Base-by-base conservation (phyloP, 2,797 vertebrate genomes). In the Dermochelys coriacea region DNA sequence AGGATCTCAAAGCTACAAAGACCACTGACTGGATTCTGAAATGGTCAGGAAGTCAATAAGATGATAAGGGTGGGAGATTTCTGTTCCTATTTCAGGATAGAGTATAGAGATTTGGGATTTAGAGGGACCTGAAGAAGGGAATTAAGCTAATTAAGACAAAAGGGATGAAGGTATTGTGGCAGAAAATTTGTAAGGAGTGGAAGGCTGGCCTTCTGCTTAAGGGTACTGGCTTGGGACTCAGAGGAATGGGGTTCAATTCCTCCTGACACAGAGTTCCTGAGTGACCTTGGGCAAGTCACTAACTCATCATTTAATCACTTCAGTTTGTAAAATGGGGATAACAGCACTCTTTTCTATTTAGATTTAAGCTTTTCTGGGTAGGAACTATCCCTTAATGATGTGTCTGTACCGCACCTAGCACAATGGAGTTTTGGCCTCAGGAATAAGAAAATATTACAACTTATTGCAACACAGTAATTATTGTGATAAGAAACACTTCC, bases 391-490 rank as follows among this genome's bases (percentile, higher is more conserved):
- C 49, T 78, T 80, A 94, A 94, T 92, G 88, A 82, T 0, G 1
- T 80, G 68, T 23, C 25, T 5, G 3, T 68, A 27, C 31, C 87
- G 8, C 68, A 93, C 64, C 50, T 87, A 78, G n/a, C 93, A 91
- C 95, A 90, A 94, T 78, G 45, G 85, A 68, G 51, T 41, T 37
- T 84, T 94, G 15, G 0, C 80, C 93, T 93, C 54, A 31, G 90
- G 88, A 94, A 85, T 2, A 2, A 91, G 57, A 77, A 91, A 52
- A 68, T 93, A 88, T 31, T 82, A 86, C 59, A 78, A 92, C 78
- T 34, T 18, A 68, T 59, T 80, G 87, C 91, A 93, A 88, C 15
- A 83, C 89, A 84, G 87, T 81, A 91, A 86, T 93, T 75, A 91
- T 14, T 79, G 12, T 19, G 27, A 59, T 81, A 86, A 93, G 54